These are phyloP conservation scores for Tragelaphus buxtoni DNA, from an alignment of 2,113 vertebrate species.

Conservation along the genomic window DNA sequence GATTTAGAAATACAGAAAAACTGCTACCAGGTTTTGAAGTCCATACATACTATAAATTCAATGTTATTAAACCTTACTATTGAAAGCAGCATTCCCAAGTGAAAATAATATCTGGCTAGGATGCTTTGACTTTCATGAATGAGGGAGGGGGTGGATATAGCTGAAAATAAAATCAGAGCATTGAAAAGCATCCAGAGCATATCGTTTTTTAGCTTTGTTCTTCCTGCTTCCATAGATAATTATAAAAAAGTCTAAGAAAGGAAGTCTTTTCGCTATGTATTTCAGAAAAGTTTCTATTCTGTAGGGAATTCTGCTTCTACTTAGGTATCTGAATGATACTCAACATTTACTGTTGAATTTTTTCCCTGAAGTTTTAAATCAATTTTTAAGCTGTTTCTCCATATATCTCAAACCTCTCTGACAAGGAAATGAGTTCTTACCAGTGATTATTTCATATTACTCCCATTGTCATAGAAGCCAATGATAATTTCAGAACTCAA, in stretches of 20 bases:
- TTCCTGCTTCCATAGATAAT: conserved; percentile 50
- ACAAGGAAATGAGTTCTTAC: conserved; percentile 15
- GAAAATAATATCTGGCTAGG: conserved; percentile 33
- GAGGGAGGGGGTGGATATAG: background rate
- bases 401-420: background rate
- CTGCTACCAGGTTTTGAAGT: background rate
- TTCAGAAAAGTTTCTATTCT: conserved; percentile 29
- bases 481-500: conserved; percentile 31
- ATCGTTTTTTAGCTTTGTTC: conserved; percentile 9
- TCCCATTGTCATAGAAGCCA: conserved; percentile 34
- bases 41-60: background rate
- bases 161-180: conserved; percentile 36
- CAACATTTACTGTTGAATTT: background rate
- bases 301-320: conserved; percentile 44
- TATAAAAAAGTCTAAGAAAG: conserved; percentile 41
- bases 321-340: background rate
- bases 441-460: conserved; percentile 13
- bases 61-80: background rate
- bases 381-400: conserved; percentile 34
- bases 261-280: conserved; percentile 40
- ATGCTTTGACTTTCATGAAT: background rate
- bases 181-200: conserved; percentile 37
- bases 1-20: background rate
- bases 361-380: conserved; percentile 33
- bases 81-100: rapidly evolving